Percentiles rank a stretch among this genome's conserved stretches.
Conservation (phyloP, 1,140 invertebrate genomes). For the Berghia stephanieae region DNA sequence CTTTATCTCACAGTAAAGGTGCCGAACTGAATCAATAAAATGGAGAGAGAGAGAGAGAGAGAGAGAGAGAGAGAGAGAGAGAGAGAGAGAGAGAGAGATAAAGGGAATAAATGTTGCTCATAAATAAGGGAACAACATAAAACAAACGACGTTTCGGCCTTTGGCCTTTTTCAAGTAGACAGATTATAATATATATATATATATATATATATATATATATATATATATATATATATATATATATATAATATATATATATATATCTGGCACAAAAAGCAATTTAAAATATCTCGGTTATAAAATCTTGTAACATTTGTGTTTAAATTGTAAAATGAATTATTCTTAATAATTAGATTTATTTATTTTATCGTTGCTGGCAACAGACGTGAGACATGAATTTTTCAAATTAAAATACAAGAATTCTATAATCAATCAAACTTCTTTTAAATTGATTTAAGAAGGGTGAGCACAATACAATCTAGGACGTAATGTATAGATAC, state of each 20-base stretch:
- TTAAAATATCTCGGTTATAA: not conserved
- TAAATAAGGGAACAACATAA: too few relatives aligned
- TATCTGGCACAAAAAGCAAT: not conserved
- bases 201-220: not conserved
- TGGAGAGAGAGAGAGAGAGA: conserved; percentile 1
- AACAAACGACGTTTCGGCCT: too few relatives aligned
- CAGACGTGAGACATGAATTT: not conserved
- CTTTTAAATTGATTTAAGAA: conserved; percentile 44
- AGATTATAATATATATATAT: too few relatives aligned
- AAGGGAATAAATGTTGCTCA: too few relatives aligned
- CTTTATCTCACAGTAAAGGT: not conserved
- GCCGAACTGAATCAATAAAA: too few relatives aligned
- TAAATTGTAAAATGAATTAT: not conserved
- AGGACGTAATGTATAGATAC: conserved; percentile 48
- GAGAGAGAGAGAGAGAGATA: too few relatives aligned
- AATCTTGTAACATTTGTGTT: not conserved
- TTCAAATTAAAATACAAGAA: too few relatives aligned
- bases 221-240: not conserved
- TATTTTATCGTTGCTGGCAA: not conserved
- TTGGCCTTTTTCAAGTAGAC: too few relatives aligned
- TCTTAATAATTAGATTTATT: not conserved
- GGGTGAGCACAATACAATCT: conserved; percentile 46
- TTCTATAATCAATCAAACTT: too few relatives aligned
- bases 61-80: not conserved
- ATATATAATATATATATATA: not conserved